These are phyloP conservation scores for Microtus obscurus DNA, from an alignment of 2,797 vertebrate genomes.

Conservation along the genomic window DNA sequence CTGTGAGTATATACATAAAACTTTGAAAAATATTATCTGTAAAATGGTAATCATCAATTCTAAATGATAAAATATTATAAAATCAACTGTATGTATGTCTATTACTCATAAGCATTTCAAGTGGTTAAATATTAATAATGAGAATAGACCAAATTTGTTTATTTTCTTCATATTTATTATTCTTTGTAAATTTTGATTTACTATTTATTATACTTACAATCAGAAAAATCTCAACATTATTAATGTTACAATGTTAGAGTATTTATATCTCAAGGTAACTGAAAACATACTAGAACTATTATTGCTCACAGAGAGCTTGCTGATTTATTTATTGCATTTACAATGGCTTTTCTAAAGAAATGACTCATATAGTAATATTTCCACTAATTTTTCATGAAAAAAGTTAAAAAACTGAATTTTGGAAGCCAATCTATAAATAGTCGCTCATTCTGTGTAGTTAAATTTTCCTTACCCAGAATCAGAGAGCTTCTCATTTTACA, in stretches of 20 bases:
- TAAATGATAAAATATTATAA: not conserved
- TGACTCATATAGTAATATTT: not conserved
- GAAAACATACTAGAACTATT: not conserved
- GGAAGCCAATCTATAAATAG: not conserved
- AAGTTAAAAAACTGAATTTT: not conserved
- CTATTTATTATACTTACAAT: not conserved
- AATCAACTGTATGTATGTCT: not conserved
- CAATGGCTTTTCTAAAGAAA: not conserved
- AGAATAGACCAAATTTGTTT: not conserved
- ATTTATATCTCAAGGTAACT: constrained; percentile 14
- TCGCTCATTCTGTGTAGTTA: not conserved
- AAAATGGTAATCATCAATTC: not conserved
- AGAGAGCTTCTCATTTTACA: not conserved
- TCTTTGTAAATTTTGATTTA: not conserved
- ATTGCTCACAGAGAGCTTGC: not conserved
- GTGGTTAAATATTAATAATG: not conserved
- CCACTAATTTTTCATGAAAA: not conserved
- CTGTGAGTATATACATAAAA: not conserved
- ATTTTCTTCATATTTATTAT: not conserved
- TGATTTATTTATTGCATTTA: constrained; percentile 33
- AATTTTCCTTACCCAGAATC: not conserved
- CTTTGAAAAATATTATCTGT: not conserved
- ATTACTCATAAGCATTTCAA: constrained; percentile 5
- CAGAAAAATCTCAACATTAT: not conserved
- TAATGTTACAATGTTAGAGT: not conserved